Percentiles rank a stretch among this genome's conserved stretches.
These are phyloP conservation scores for Pangasius mekongensis DNA, from an alignment of 2,797 vertebrate genomes.

Conservation along the genomic window DNA sequence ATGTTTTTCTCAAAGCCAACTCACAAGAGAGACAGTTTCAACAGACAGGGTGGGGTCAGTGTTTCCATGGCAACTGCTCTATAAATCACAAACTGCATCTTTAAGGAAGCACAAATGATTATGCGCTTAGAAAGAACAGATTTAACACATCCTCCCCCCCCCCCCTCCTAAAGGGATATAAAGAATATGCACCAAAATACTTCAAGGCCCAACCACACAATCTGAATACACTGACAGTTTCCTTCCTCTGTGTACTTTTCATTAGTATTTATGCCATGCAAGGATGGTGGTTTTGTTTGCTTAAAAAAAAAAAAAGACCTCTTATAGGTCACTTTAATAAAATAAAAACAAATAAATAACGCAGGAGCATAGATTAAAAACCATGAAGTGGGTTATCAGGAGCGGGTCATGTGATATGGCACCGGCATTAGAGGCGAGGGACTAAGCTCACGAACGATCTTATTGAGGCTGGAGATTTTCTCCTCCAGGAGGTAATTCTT, in stretches of 20 bases:
- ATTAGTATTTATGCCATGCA: background rate
- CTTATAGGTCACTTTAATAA: background rate
- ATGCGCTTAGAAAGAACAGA: background rate
- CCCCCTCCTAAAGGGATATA: background rate
- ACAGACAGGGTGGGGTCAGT: background rate
- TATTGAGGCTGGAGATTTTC: slow-evolving; percentile 91
- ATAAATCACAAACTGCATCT: background rate
- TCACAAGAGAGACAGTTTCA: slow-evolving; percentile 5
- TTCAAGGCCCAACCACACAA: background rate
- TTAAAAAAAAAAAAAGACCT: background rate
- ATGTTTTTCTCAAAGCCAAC: slow-evolving; percentile 19
- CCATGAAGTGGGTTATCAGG: slow-evolving; percentile 19
- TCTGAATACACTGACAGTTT: background rate
- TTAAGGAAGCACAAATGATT: background rate
- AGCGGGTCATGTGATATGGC: slow-evolving; percentile 65
- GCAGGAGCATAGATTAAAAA: background rate
- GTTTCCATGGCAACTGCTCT: slow-evolving; percentile 11
- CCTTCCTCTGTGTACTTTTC: background rate
- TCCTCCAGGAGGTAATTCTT: slow-evolving; percentile 93
- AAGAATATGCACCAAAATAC: background rate
- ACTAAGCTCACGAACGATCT: slow-evolving; percentile 86
- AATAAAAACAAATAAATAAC: slow-evolving; percentile 14
- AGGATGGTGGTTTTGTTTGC: background rate
- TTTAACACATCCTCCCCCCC: background rate
- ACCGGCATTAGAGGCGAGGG: slow-evolving; percentile 70